Evolutionary conservation across 2,888 invertebrate genomes (phyloP), one percentile per base, ranked within the genome.

Genomic region (Drosophila diplacantha): DNA sequence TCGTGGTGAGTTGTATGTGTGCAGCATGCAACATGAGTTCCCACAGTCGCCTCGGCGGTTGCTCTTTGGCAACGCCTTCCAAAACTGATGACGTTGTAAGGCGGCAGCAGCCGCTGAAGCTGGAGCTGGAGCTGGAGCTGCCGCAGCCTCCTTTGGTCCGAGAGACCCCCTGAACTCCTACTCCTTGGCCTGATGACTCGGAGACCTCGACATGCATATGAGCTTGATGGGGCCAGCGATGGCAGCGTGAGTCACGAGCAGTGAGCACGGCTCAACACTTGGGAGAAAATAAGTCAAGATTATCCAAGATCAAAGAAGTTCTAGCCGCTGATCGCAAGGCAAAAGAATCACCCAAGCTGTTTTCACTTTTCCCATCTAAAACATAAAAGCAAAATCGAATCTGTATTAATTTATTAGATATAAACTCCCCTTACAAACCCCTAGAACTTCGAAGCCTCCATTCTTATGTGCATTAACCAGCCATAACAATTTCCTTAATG

Each of bases 41-140:
- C 81, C 81, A 81, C 81, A 81, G 81, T 81, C 73, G 53, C 56
- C 64, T 53, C 61, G 71, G 81, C 81, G 71, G 83, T 74, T 76
- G 81, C 80, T 81, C 83, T 82, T 69, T 82, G 81, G 84, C 74
- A 68, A 81, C 81, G 81, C 81, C 81, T 81, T 74, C 81, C 38
- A 80, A 79, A 77, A 76, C 75, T 82, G 84, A 83, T 83, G 84
- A 81, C 83, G 78, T 83, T 74, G 79, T 72, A 83, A 79, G 81
- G 66, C 73, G 68, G 75, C 72, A 61, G 59, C 66, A 31, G 49
- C 52, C 52, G 68, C 22, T 24, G 39, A 41, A 22, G 39, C 39
- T 71, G 75, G 46, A 73, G 81, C 66, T 65, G 80, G 5, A 35
- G 81, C 66, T 62, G 80, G 5, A 35, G 81, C 66, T 62, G 80